Evolutionary conservation across 2,888 invertebrate species (phyloP).

Genomic region (Tolmerus cingulatus): DNA sequence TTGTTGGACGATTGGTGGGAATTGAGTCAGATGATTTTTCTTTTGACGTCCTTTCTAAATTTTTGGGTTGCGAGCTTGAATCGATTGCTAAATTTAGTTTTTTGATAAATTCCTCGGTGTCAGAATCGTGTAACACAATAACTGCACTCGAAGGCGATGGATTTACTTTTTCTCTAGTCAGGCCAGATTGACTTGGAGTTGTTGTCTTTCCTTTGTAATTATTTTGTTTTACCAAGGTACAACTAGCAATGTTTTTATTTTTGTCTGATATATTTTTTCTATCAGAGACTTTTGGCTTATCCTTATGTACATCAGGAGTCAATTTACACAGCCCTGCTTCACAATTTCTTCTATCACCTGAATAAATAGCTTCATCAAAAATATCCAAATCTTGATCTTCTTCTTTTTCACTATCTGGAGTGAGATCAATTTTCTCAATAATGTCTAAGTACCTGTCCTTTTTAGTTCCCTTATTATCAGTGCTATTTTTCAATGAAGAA

Average conservation of each 20-base stretch:
- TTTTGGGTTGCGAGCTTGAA: neutral
- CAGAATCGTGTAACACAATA: neutral
- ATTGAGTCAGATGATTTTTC: neutral
- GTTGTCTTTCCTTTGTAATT: neutral
- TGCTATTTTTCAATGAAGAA: neutral
- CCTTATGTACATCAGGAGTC: neutral
- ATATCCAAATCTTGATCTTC: neutral
- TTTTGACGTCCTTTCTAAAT: neutral
- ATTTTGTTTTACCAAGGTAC: neutral
- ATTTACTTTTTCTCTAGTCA: neutral
- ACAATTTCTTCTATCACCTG: neutral
- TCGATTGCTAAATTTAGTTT: neutral
- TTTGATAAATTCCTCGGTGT: neutral
- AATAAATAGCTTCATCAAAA: neutral
- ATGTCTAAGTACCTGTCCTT: neutral
- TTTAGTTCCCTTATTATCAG: neutral
- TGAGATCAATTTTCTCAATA: neutral
- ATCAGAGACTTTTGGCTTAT: neutral
- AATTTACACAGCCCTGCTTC: neutral
- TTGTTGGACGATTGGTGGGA: neutral
- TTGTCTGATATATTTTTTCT: neutral
- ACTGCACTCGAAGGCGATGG: neutral
- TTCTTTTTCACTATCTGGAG: neutral
- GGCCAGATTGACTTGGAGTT: neutral
- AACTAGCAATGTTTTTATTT: neutral